Conservation (phyloP, 2,113 vertebrate genomes). For the Hylia prasina region DNA sequence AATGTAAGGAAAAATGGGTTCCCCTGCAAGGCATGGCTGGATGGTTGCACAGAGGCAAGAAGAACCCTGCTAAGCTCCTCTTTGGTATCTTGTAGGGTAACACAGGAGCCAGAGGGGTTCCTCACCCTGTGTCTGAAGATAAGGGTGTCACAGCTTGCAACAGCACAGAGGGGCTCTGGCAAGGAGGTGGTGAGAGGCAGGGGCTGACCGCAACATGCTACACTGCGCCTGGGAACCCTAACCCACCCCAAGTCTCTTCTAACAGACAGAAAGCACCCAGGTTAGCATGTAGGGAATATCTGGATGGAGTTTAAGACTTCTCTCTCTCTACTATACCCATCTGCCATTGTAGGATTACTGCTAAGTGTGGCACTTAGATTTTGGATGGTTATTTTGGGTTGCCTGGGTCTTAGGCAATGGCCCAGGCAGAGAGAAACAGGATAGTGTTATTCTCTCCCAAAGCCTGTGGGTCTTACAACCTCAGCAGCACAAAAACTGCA, state of each 20-base stretch:
- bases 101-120: not conserved
- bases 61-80: not conserved
- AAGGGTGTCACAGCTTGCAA: not conserved
- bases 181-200: not conserved
- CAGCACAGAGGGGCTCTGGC: not conserved
- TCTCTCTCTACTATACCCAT: not conserved
- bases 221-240: accelerated
- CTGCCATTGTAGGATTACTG: not conserved
- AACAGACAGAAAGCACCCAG: not conserved
- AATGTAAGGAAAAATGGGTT: not conserved
- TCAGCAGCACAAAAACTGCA: not conserved
- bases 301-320: not conserved
- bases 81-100: not conserved
- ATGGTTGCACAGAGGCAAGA: not conserved
- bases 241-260: not conserved
- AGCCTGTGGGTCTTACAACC: not conserved
- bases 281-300: not conserved
- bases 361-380: not conserved
- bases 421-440: not conserved
- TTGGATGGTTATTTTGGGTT: accelerated
- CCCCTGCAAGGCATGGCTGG: not conserved
- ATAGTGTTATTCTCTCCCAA: not conserved
- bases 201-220: not conserved
- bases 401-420: not conserved
- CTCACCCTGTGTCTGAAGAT: not conserved